These are phyloP conservation scores for Bubo blakistoni DNA, from an alignment of 2,113 vertebrate species.

Conservation along the genomic window DNA sequence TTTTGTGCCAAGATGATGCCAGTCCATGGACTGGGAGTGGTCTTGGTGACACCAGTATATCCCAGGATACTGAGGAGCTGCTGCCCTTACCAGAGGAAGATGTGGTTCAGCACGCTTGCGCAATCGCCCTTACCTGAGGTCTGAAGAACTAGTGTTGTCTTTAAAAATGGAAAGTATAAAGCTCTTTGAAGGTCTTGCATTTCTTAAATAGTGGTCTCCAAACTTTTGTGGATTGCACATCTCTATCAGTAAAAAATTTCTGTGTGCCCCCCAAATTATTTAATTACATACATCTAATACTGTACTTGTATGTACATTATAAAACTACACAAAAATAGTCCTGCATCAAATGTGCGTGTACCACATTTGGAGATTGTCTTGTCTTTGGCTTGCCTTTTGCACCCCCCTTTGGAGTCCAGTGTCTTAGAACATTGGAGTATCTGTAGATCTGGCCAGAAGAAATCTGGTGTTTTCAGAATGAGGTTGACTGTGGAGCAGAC, in stretches of 20 bases:
- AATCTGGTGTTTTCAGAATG: accelerated
- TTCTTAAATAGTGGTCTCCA: neutral
- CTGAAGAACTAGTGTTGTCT: neutral
- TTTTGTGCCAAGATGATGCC: no score
- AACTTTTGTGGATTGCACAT: neutral
- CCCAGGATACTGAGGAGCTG: neutral
- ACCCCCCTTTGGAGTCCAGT: neutral
- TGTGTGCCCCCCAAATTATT: neutral
- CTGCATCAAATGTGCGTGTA: no score
- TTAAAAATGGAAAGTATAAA: neutral
- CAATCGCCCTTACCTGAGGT: neutral
- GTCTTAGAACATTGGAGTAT: neutral
- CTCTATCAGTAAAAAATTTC: no score
- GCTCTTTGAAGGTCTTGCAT: neutral
- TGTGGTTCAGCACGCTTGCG: neutral
- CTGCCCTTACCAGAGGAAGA: neutral
- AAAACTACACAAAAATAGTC: neutral
- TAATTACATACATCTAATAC: neutral
- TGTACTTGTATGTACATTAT: neutral
- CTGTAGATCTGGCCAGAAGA: neutral
- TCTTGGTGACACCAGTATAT: accelerated
- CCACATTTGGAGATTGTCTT: neutral
- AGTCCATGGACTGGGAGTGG: neutral
- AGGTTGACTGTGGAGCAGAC: neutral
- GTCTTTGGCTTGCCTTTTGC: neutral